phyloP scores from a whole-genome alignment of 2,113 vertebrate species.

The Oreochromis aureus region DNA sequence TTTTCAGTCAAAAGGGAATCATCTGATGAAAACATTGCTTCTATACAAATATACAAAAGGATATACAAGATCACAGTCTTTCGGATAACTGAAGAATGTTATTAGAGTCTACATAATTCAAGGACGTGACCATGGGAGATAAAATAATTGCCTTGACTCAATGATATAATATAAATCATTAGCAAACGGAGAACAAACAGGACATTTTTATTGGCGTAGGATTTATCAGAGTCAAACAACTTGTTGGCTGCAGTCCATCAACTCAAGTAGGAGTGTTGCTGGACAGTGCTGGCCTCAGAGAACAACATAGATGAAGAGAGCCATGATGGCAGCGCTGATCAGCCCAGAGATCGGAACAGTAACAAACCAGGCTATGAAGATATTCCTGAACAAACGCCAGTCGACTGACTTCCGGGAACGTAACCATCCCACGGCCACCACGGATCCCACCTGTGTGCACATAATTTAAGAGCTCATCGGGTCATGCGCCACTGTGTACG shows the following conservation, averaged over 20 bases:
- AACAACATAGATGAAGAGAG: conserved; percentile 77
- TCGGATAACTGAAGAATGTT: neutral
- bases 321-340: conserved; percentile 93
- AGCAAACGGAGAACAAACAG: neutral
- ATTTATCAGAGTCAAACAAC: neutral
- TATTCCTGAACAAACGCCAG: conserved; percentile 93
- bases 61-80: conserved; percentile 27
- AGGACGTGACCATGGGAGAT: neutral
- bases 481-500: neutral
- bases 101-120: neutral
- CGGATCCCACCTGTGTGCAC: conserved; percentile 84
- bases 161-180: neutral
- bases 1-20: neutral
- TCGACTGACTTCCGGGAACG: conserved; percentile 93
- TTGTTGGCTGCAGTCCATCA: neutral
- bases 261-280: neutral
- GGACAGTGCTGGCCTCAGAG: conserved; percentile 37
- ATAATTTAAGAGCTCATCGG: neutral
- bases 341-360: conserved; percentile 91
- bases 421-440: conserved; percentile 94
- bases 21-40: neutral
- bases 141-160: neutral
- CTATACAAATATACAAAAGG: conserved; percentile 52
- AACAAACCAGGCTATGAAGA: conserved; percentile 97
- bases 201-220: neutral